A percentile compares a stretch with the other conserved stretches of the same genome.
phyloP scores from a whole-genome alignment of 2,113 vertebrate genomes.

The Onychorhynchus coronatus region DNA sequence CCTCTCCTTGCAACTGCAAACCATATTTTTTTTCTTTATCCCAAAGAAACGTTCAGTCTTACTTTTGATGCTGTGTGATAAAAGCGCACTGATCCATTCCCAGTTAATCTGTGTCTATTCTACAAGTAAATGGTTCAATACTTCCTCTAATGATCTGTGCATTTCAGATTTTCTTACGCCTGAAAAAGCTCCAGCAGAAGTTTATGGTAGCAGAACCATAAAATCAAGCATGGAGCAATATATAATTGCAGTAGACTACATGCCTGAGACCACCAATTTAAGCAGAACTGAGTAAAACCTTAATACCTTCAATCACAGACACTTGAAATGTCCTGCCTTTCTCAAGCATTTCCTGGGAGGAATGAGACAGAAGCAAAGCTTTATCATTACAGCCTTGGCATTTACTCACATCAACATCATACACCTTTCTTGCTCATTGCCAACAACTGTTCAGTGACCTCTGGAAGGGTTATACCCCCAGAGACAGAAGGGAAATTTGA shows the following conservation, averaged over 20 bases:
- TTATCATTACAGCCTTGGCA: slow-evolving; percentile 3
- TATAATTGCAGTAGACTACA: slow-evolving; percentile 13
- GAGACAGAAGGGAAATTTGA: neutral
- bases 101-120: slow-evolving; percentile 53
- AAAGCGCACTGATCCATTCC: neutral
- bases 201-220: slow-evolving; percentile 28
- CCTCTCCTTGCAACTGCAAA: neutral
- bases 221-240: slow-evolving; percentile 43
- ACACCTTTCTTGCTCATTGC: neutral
- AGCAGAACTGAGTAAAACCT: neutral
- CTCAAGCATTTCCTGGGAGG: neutral
- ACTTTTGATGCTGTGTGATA: neutral
- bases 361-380: neutral
- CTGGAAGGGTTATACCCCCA: neutral
- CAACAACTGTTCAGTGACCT: slow-evolving; percentile 10
- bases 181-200: slow-evolving; percentile 52
- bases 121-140: slow-evolving; percentile 60
- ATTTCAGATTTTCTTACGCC: slow-evolving; percentile 55
- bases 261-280: neutral
- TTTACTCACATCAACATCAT: neutral
- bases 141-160: slow-evolving; percentile 58
- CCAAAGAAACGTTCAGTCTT: neutral
- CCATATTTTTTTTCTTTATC: neutral
- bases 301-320: neutral
- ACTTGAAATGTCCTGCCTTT: neutral